Percentiles rank a stretch among this genome's conserved stretches.
These are phyloP conservation scores for Stomatorhinus walkeri DNA, from an alignment of 2,797 vertebrate genomes.

Conservation along the genomic window DNA sequence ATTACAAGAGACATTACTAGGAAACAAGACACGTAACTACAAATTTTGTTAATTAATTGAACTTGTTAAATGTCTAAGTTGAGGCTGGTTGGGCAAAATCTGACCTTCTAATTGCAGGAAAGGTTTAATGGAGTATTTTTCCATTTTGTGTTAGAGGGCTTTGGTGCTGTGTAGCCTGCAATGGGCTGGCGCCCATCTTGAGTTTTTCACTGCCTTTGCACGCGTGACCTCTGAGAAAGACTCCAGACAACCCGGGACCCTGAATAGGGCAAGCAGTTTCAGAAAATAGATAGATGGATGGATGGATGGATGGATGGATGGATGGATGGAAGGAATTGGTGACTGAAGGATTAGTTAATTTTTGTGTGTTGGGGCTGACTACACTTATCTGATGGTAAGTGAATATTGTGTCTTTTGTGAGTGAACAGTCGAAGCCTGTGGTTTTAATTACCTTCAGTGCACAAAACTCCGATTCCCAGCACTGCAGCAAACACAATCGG, in stretches of 20 bases:
- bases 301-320: background rate
- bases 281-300: background rate
- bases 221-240: background rate
- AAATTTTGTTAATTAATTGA: constrained; percentile 10
- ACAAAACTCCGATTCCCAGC: background rate
- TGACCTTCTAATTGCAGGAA: background rate
- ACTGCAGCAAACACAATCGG: background rate
- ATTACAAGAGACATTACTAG: constrained; percentile 1
- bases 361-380: background rate
- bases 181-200: background rate
- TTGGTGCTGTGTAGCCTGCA: background rate
- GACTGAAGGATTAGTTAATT: background rate
- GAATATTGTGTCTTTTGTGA: background rate
- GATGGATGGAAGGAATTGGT: background rate
- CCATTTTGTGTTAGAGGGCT: background rate
- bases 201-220: background rate
- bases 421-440: background rate
- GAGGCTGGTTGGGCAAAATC: background rate
- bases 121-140: constrained; percentile 10
- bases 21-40: background rate
- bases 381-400: background rate
- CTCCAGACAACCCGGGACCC: background rate
- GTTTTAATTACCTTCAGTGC: background rate
- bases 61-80: constrained; percentile 13
- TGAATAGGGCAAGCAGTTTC: background rate